phyloP scores from a whole-genome alignment of 2,888 invertebrate genomes.

The Platycheirus rosarum region DNA sequence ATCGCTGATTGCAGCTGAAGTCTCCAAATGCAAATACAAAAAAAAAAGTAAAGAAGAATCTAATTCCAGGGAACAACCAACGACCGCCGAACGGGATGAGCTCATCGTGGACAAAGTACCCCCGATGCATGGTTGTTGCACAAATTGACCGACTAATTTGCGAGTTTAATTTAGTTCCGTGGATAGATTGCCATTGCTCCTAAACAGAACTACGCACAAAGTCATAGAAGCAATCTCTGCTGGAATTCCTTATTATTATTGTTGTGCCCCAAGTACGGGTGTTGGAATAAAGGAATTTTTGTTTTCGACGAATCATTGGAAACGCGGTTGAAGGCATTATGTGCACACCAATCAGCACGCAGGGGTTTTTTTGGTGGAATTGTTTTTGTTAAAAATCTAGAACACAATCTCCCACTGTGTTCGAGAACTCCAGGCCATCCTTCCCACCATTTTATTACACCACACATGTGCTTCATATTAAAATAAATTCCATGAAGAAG shows the following conservation, averaged over 20 bases:
- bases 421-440: no score
- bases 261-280: background rate
- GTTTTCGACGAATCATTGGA: background rate
- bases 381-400: slow-evolving; percentile 26
- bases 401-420: background rate
- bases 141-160: slow-evolving; percentile 69
- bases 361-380: background rate
- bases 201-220: slow-evolving; percentile 8
- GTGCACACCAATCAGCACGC: background rate
- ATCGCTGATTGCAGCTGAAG: slow-evolving; percentile 17
- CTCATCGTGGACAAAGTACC: slow-evolving; percentile 47
- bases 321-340: background rate
- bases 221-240: slow-evolving; percentile 30
- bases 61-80: slow-evolving; percentile 41
- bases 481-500: no score
- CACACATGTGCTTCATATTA: no score
- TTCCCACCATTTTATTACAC: no score
- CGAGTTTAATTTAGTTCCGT: slow-evolving; percentile 56
- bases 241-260: slow-evolving; percentile 35
- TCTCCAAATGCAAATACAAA: slow-evolving; percentile 19
- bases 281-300: slow-evolving; percentile 6
- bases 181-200: slow-evolving; percentile 45
- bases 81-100: slow-evolving; percentile 35
- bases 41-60: slow-evolving; percentile 26
- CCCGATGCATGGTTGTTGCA: slow-evolving; percentile 45